Percentiles rank a stretch among this genome's conserved stretches.
Evolutionary conservation across 2,113 vertebrate genomes (phyloP).

Genomic region (Percopsis transmontana): DNA sequence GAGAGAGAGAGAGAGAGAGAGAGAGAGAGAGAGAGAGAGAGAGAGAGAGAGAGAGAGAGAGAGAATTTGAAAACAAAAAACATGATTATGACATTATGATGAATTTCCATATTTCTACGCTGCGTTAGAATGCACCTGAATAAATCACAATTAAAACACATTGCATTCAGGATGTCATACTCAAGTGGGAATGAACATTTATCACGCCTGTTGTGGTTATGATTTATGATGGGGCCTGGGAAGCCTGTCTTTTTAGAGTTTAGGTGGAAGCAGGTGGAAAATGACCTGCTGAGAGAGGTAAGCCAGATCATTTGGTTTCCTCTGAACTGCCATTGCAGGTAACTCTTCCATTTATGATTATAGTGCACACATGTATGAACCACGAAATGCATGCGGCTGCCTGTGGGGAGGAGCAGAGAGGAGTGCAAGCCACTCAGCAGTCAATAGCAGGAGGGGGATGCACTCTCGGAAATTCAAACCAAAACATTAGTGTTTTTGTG

Average conservation of each 20-base stretch:
- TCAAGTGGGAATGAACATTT: slow-evolving; percentile 26
- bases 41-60: not conserved
- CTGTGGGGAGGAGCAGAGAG: too few species aligned
- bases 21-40: not conserved
- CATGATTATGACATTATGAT: not conserved
- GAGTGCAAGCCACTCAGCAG: too few species aligned
- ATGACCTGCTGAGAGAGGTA: slow-evolving; percentile 24
- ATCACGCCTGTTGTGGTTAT: slow-evolving; percentile 13
- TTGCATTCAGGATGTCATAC: not conserved
- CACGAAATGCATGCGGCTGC: too few species aligned
- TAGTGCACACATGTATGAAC: too few species aligned
- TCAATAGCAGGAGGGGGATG: too few species aligned
- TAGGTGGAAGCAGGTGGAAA: not conserved
- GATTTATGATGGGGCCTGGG: not conserved
- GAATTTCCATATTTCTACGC: not conserved
- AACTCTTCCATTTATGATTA: too few species aligned
- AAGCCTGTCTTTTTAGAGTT: not conserved
- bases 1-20: not conserved
- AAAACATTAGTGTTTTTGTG: too few species aligned
- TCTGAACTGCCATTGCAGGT: too few species aligned
- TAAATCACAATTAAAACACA: not conserved
- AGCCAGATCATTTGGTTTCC: not conserved
- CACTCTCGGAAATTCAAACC: too few species aligned
- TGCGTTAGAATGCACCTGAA: slow-evolving; percentile 1
- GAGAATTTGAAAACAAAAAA: not conserved